phyloP scores from a whole-genome alignment of 1,140 invertebrate genomes.

The Halictus rubicundus region DNA sequence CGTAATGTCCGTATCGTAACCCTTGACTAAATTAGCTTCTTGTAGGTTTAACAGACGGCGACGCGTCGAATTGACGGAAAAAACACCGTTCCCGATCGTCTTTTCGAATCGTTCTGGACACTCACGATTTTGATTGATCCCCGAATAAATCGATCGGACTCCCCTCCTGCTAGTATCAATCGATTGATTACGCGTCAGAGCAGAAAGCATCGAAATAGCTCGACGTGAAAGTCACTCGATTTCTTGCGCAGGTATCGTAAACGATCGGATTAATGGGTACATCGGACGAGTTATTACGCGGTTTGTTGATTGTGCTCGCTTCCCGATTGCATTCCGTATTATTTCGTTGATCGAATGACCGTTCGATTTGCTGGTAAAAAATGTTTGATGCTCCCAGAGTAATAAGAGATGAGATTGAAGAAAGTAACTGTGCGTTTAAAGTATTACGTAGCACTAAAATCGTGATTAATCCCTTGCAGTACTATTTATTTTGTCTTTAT shows the following conservation, averaged over 20 bases:
- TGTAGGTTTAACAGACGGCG: too few species aligned
- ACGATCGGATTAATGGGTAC: neutral
- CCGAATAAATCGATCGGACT: constrained; percentile 1
- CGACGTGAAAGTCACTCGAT: constrained; percentile 26
- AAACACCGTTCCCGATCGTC: too few species aligned
- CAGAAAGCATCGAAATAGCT: constrained; percentile 8
- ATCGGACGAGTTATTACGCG: neutral
- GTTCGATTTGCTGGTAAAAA: neutral
- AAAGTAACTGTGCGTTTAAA: too few species aligned
- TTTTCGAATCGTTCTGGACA: too few species aligned
- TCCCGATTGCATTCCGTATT: neutral
- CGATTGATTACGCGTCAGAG: constrained; percentile 25
- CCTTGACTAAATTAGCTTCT: too few species aligned
- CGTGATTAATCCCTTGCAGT: too few species aligned
- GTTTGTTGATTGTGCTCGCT: neutral
- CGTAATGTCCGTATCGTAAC: too few species aligned
- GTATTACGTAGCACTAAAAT: too few species aligned
- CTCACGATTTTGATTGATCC: neutral
- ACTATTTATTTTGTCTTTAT: too few species aligned
- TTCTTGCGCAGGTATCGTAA: neutral
- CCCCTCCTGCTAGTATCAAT: neutral
- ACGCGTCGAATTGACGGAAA: too few species aligned
- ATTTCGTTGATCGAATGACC: neutral
- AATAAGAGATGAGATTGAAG: neutral
- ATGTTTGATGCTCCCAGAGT: too few species aligned